Evolutionary conservation across 2,113 vertebrate genomes (phyloP).

Genomic region (Himantopus leucocephalus): DNA sequence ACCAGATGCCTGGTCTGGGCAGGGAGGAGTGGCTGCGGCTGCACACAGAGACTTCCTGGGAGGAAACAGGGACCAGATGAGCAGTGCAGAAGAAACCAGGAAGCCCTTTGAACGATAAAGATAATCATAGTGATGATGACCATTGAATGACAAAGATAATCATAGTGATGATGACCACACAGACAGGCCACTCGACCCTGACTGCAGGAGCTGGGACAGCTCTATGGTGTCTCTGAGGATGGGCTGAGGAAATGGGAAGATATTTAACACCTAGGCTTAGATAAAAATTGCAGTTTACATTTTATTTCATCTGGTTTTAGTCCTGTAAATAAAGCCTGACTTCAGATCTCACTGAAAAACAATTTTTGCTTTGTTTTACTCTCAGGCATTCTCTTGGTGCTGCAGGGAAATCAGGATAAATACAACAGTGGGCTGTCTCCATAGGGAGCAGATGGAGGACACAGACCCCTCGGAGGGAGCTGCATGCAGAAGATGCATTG

Average conservation of each 20-base stretch:
- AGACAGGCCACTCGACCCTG: not conserved
- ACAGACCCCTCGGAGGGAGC: not conserved
- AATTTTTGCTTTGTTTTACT: not conserved
- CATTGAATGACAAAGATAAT: not conserved
- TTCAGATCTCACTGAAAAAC: not conserved
- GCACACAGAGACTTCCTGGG: not conserved
- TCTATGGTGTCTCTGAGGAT: not conserved
- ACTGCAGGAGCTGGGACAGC: no score
- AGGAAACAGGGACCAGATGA: not conserved
- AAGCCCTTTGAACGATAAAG: not conserved
- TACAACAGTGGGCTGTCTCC: not conserved
- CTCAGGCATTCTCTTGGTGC: not conserved
- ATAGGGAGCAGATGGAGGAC: not conserved
- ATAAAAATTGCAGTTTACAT: not conserved
- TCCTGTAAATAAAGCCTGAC: not conserved
- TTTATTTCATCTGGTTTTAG: not conserved
- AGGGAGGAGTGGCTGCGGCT: not conserved
- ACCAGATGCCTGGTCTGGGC: not conserved
- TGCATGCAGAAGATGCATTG: not conserved
- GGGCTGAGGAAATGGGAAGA: not conserved
- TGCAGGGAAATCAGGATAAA: not conserved
- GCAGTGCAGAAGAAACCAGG: not conserved
- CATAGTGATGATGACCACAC: not conserved
- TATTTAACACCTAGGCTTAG: not conserved
- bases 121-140: not conserved